Conservation (phyloP, 2,888 invertebrate species). For the Proisotoma minuta region DNA sequence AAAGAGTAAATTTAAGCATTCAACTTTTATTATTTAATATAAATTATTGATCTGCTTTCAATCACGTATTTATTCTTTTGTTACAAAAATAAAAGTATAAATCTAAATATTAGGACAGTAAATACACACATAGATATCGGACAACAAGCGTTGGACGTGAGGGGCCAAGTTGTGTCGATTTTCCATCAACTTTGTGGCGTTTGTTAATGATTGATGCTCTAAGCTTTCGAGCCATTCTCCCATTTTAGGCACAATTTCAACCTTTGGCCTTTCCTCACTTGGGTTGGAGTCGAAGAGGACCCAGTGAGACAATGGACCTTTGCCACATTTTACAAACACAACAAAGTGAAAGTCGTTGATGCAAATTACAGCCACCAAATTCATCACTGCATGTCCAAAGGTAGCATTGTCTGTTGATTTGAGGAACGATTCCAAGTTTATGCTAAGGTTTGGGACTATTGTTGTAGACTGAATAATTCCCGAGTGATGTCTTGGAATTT, state of each 20-base stretch:
- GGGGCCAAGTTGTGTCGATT: slow-evolving; percentile 31
- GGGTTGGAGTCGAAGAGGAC: slow-evolving; percentile 89
- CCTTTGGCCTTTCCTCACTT: slow-evolving; percentile 35
- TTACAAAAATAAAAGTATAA: no score
- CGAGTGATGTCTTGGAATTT: slow-evolving; percentile 32
- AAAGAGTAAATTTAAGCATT: no score
- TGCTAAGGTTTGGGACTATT: slow-evolving; percentile 32
- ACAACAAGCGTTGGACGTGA: slow-evolving; percentile 33
- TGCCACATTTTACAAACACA: slow-evolving; percentile 89
- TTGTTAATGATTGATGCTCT: slow-evolving; percentile 25
- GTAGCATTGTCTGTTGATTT: not conserved
- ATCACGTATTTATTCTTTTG: no score
- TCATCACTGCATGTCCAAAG: slow-evolving; percentile 9
- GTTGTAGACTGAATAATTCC: slow-evolving; percentile 35
- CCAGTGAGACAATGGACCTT: slow-evolving; percentile 86
- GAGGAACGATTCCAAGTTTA: slow-evolving; percentile 17
- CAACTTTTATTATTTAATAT: no score
- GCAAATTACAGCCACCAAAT: slow-evolving; percentile 35
- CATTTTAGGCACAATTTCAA: slow-evolving; percentile 39
- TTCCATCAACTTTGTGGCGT: slow-evolving; percentile 25
- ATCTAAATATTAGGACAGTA: slow-evolving; percentile 21
- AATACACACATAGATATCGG: slow-evolving; percentile 39
- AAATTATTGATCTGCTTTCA: no score
- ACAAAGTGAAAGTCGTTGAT: slow-evolving; percentile 69
- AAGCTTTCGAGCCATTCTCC: slow-evolving; percentile 36